Evolutionary conservation across 1,140 invertebrate genomes (phyloP), one percentile per base, ranked within the genome.

Genomic region (Brachionus sp.): DNA sequence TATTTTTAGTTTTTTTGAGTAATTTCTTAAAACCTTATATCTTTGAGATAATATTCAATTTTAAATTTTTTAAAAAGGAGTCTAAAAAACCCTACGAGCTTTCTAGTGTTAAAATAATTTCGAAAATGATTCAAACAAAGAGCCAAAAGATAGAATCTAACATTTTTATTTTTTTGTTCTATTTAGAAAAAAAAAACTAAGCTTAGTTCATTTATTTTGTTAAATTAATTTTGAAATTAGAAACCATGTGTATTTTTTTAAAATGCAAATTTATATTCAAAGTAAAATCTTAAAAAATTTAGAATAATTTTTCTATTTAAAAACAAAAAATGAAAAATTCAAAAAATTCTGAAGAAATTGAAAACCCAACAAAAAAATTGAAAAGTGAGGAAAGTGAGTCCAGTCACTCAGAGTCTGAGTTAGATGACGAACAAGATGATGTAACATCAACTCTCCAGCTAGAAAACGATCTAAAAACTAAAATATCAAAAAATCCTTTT

Each of bases 241-340:
- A 50, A 50, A 50, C 44, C 44, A 50, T 50, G 44, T 16, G 44
- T 16, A 29, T 29, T 29, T 29, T 29, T 29, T 29, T 50, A 13
- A 50, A 50, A 50, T 50, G n/a, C 44, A 50, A 50, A 50, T 16
- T 50, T 2, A 5, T 50, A n/a, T 16, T 10, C 29, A 29, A 3
- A 29, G 1, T 16, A 13, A n/a, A 50, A 50, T 13, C 44, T 50
- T 16, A 50, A 50, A 50, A 50, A 50, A 29, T n/a, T 46, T 46
- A 46, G 12, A 50, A 50, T 50, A 3, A 50, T n/a, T 50, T 13
- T 50, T 46, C 5, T 50, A 13, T n/a, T 50, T 5, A 16, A 68
- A 37, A 70, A 23, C 37, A 70, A 70, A 70, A n/a, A 70, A 70
- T 70, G 66, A 70, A 70, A 70, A 70, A 70, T 39, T 70, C 66